Percentiles rank a stretch among this genome's conserved stretches.
phyloP scores from a whole-genome alignment of 2,113 vertebrate species.

The Stigmatopora argus region DNA sequence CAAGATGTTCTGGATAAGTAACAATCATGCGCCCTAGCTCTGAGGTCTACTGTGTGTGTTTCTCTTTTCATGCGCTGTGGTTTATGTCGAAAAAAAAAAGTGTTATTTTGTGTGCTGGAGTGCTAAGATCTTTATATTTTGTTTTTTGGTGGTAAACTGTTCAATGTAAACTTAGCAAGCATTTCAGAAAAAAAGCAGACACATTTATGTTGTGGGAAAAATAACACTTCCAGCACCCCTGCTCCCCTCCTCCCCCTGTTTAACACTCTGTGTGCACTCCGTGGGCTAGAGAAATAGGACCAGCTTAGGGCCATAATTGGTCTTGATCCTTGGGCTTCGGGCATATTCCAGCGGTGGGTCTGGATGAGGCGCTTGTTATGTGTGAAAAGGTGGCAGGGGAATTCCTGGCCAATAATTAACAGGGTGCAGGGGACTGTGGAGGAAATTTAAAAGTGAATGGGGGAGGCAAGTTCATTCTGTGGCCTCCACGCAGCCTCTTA shows the following conservation, averaged over 20 bases:
- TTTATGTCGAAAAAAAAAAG: not conserved
- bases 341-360: constrained; percentile 94
- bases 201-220: constrained; percentile 68
- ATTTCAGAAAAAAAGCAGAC: constrained; percentile 49
- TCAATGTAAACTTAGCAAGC: constrained; percentile 38
- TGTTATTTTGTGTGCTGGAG: constrained; percentile 3
- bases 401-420: constrained; percentile 93
- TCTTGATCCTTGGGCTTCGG: constrained; percentile 88
- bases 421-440: constrained; percentile 93
- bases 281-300: constrained; percentile 76
- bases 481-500: constrained; percentile 70
- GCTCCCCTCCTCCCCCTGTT: constrained; percentile 54
- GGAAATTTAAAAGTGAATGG: constrained; percentile 97
- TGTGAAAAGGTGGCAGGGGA: constrained; percentile 85
- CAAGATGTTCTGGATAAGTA: constrained; percentile 18
- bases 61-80: not conserved
- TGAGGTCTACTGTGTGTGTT: not conserved
- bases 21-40: constrained; percentile 6
- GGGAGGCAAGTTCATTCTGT: constrained; percentile 88
- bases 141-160: constrained; percentile 21
- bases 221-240: constrained; percentile 74
- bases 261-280: constrained; percentile 50
- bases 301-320: constrained; percentile 94
- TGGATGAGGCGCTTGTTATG: constrained; percentile 79
- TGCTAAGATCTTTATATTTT: constrained; percentile 12